Evolutionary conservation across 1,140 invertebrate genomes (phyloP).

Genomic region (Caenorhabditis tropicalis): DNA sequence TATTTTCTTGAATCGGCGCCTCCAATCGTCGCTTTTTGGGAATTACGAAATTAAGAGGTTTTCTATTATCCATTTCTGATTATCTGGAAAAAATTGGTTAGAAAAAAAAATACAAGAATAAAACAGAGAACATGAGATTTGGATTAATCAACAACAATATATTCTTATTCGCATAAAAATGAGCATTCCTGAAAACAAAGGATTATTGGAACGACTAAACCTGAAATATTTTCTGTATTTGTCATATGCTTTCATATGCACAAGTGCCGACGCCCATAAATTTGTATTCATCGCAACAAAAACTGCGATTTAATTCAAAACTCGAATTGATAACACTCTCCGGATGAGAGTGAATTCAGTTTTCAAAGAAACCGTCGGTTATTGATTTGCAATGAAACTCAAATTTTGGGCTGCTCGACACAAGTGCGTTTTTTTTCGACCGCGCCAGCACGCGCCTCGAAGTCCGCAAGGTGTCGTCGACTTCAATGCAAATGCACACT

Average conservation of each 20-base stretch:
- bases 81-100: neutral
- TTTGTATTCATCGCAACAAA: too few relatives aligned
- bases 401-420: neutral
- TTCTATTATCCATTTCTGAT: neutral
- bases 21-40: slow-evolving; percentile 1
- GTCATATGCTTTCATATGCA: neutral
- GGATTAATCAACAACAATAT: too few relatives aligned
- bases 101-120: neutral
- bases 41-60: neutral
- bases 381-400: neutral
- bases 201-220: neutral
- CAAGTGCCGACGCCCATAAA: too few relatives aligned
- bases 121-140: neutral
- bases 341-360: too few relatives aligned
- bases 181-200: neutral
- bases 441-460: neutral
- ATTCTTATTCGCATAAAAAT: too few relatives aligned
- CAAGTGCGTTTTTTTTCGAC: neutral
- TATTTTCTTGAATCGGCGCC: neutral
- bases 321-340: too few relatives aligned
- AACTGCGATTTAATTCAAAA: too few relatives aligned
- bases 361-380: neutral
- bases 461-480: neutral
- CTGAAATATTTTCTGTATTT: neutral
- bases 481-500: neutral